Percentiles rank a stretch among this genome's conserved stretches.
Evolutionary conservation across 2,888 invertebrate genomes (phyloP).

Genomic region (Rhabditoides inermis): DNA sequence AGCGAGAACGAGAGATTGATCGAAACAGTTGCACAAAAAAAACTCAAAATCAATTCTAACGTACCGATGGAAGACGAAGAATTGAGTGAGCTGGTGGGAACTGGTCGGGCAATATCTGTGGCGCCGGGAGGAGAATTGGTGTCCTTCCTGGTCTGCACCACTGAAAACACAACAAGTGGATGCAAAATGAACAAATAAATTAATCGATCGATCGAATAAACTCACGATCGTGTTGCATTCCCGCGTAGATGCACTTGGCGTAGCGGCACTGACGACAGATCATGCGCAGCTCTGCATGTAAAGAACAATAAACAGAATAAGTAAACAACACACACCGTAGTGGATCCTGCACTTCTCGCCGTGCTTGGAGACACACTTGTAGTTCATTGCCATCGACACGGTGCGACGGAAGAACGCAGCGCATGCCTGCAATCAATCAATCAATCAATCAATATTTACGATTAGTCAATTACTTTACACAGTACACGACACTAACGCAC

Average conservation of each 20-base stretch:
- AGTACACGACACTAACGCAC: conserved; percentile 4
- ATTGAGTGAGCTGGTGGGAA: too few relatives aligned
- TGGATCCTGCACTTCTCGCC: conserved; percentile 12
- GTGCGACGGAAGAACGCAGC: conserved; percentile 34
- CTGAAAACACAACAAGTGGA: too few relatives aligned
- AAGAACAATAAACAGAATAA: neutral
- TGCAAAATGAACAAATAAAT: too few relatives aligned
- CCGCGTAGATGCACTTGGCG: conserved; percentile 25
- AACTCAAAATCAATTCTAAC: too few relatives aligned
- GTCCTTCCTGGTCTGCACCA: too few relatives aligned
- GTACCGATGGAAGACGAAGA: too few relatives aligned
- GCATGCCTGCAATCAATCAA: conserved; percentile 22
- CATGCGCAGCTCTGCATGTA: conserved; percentile 28
- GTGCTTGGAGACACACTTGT: conserved; percentile 24
- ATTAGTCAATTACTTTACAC: neutral
- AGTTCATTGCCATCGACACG: conserved; percentile 32
- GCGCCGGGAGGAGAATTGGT: too few relatives aligned
- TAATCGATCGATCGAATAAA: too few relatives aligned
- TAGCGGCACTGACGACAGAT: conserved; percentile 29
- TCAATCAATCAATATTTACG: neutral
- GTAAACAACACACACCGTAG: conserved; percentile 6
- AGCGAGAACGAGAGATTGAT: too few relatives aligned
- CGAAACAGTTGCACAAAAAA: too few relatives aligned
- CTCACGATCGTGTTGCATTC: conserved; percentile 30
- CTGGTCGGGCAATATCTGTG: too few relatives aligned